Percentiles rank a stretch among this genome's conserved stretches.
phyloP scores from a whole-genome alignment of 1,140 invertebrate genomes.

The Glomeris maerens region DNA sequence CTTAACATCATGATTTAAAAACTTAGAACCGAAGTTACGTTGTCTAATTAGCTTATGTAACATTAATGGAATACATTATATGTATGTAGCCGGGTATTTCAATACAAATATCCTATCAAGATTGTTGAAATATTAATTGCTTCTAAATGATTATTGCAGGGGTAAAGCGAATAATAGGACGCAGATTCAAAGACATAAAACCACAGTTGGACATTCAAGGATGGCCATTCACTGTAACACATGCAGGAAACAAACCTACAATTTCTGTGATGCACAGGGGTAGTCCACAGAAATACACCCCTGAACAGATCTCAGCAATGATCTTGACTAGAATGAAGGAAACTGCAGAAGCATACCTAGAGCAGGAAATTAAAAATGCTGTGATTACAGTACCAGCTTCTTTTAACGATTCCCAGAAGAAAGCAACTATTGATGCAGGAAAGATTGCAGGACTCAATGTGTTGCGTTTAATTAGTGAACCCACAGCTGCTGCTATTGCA shows the following conservation, averaged over 20 bases:
- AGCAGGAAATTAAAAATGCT: constrained; percentile 24
- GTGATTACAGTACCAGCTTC: constrained; percentile 35
- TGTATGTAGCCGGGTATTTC: too few relatives aligned
- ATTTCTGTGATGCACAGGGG: constrained; percentile 34
- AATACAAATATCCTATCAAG: too few relatives aligned
- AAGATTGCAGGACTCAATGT: constrained; percentile 17
- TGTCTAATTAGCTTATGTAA: too few relatives aligned
- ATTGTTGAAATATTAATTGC: too few relatives aligned
- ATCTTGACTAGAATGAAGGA: constrained; percentile 37
- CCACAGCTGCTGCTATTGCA: constrained; percentile 18
- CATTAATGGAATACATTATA: too few relatives aligned
- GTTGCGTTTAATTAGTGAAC: constrained; percentile 16
- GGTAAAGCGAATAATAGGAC: constrained; percentile 34
- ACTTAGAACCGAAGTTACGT: too few relatives aligned
- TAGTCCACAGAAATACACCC: constrained; percentile 37
- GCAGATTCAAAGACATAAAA: constrained; percentile 33
- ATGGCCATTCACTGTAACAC: constrained; percentile 33
- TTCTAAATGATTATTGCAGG: too few relatives aligned
- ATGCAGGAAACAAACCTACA: constrained; percentile 27
- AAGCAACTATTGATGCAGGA: constrained; percentile 19
- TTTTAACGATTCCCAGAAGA: constrained; percentile 32
- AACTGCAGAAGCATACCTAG: constrained; percentile 25
- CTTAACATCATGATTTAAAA: too few relatives aligned
- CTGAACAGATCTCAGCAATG: constrained; percentile 44
- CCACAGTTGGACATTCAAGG: constrained; percentile 31